Evolutionary conservation across 2,797 vertebrate genomes (phyloP).

Genomic region (Argya squamiceps): DNA sequence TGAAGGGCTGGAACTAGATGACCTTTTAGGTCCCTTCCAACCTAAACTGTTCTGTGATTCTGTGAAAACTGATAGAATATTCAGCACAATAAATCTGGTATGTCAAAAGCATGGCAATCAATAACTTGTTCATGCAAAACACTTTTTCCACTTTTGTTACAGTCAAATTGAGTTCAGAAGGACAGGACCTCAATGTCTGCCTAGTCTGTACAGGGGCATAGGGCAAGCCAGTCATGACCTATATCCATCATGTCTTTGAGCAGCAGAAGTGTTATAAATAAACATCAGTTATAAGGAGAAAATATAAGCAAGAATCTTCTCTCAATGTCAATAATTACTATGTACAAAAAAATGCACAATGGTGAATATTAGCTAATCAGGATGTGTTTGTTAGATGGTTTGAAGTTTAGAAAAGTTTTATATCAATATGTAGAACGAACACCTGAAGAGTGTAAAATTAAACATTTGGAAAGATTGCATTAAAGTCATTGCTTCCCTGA

Average conservation of each 20-base stretch:
- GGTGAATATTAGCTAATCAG: neutral
- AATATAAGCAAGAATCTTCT: neutral
- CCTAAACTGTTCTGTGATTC: rapidly evolving
- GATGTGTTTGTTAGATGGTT: neutral
- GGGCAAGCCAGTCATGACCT: neutral
- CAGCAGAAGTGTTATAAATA: neutral
- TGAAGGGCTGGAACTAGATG: neutral
- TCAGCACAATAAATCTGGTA: neutral
- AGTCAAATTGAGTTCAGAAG: neutral
- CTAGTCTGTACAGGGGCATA: neutral
- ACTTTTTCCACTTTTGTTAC: neutral
- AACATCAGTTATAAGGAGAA: neutral
- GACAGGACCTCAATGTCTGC: neutral
- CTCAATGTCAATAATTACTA: neutral
- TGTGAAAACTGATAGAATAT: neutral
- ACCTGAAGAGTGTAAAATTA: neutral
- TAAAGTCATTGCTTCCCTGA: neutral
- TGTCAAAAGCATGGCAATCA: neutral
- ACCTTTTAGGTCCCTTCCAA: neutral
- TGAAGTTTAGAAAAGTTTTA: neutral
- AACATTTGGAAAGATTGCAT: neutral
- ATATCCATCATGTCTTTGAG: neutral
- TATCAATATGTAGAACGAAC: neutral
- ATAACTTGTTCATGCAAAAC: neutral
- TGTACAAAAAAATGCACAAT: neutral